Evolutionary conservation across 2,888 invertebrate genomes (phyloP), one percentile per base, ranked within the genome.

Genomic region (Hirudinaria manillensis): DNA sequence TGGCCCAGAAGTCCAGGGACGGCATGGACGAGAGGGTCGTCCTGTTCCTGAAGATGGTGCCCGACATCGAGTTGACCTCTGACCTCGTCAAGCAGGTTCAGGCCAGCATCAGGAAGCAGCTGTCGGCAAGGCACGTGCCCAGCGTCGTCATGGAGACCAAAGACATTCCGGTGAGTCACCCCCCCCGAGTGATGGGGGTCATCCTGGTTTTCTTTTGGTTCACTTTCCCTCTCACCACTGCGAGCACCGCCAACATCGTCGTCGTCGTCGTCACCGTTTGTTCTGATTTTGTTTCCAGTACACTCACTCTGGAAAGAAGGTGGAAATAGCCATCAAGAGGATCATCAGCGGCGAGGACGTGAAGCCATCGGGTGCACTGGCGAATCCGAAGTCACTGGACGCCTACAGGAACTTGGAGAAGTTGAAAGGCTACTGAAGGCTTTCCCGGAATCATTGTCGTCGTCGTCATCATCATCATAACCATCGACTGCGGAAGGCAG

Each of bases 231-330:
- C 55, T 16, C 45, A 45, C 13, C 45, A 45, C 10, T 7, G 16
- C 45, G 6, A 3, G 16, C 45, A 2, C 68, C n/a, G 7, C 21
- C n/a, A 32, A 3, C 16, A 34, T 34, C 32, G 32, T 1, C 68
- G 34, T 19, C 21, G 32, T 51, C 38, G 51, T 74, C 53, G 55
- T 51, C 21, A 51, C 51, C 70, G 2, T 27, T 45, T 10, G n/a
- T 16, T 24, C 75, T 75, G 72, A 70, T 83, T 24, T 75, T 75
- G 72, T 70, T 83, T 84, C 70, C 83, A 88, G 87, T 88, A 89
- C 82, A 89, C 88, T 29, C 85, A 87, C 76, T 88, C 86, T 80
- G 88, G 88, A 2, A 89, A 89, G 82, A 89, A 89, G 80, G 88
- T 89, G 38, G 89, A 89, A 81, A 84, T 88, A 10, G 88, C 88